phyloP scores from a whole-genome alignment of 1,140 invertebrate genomes.

The Helicoverpa armigera region DNA sequence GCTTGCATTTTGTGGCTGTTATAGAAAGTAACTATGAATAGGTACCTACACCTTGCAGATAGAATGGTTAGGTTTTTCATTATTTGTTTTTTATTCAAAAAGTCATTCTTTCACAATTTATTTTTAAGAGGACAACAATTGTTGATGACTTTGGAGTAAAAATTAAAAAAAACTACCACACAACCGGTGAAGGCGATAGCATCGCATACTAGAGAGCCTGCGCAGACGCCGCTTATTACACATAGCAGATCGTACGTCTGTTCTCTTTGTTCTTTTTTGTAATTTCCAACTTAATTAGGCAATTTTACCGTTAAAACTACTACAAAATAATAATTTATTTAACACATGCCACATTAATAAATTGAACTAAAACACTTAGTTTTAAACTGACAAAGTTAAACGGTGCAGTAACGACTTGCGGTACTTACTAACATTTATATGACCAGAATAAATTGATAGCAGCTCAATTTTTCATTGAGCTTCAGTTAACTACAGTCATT shows the following conservation, averaged over 20 bases:
- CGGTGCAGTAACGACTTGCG: slow-evolving; percentile 25
- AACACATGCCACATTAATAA: slow-evolving; percentile 21
- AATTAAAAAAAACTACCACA: slow-evolving; percentile 34
- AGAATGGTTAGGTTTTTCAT: no score
- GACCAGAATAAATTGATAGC: slow-evolving; percentile 9
- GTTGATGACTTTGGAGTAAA: slow-evolving; percentile 9
- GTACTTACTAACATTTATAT: not conserved
- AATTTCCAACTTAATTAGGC: slow-evolving; percentile 14
- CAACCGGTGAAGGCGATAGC: slow-evolving; percentile 34
- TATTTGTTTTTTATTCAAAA: no score
- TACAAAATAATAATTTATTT: slow-evolving; percentile 15
- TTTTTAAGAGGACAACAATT: not conserved
- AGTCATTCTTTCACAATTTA: no score
- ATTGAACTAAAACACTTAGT: slow-evolving; percentile 10
- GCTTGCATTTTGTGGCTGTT: no score
- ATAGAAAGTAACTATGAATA: no score
- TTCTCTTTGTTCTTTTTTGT: slow-evolving; percentile 22
- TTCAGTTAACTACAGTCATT: not conserved
- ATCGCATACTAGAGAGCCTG: slow-evolving; percentile 38
- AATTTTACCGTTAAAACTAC: slow-evolving; percentile 21
- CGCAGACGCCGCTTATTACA: slow-evolving; percentile 27
- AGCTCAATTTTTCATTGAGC: slow-evolving; percentile 5
- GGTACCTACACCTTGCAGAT: no score
- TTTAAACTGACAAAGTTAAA: slow-evolving; percentile 22
- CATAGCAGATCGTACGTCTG: slow-evolving; percentile 1